These are phyloP conservation scores for Drosophila triauraria DNA, from an alignment of 1,140 invertebrate species.

Conservation along the genomic window DNA sequence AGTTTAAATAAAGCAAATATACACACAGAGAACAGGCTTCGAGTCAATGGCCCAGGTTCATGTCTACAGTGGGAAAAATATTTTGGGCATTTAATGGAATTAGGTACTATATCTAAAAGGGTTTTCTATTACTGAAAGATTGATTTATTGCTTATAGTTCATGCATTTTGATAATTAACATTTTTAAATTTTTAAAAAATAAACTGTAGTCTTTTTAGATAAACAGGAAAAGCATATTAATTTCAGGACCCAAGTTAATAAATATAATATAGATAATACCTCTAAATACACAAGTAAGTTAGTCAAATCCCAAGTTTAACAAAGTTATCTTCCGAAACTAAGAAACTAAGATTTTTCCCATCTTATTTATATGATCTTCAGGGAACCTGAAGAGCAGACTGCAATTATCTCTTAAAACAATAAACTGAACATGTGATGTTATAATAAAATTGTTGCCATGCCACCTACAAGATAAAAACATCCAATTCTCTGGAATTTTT, in stretches of 20 bases:
- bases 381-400: neutral
- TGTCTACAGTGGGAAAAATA: slow-evolving; percentile 1
- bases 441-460: neutral
- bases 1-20: slow-evolving; percentile 75
- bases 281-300: neutral
- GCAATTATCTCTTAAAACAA: neutral
- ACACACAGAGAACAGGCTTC: slow-evolving; percentile 34
- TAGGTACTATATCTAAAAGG: neutral
- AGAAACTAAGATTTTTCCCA: neutral
- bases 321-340: neutral
- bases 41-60: slow-evolving; percentile 71
- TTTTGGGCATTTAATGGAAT: neutral
- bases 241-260: no score
- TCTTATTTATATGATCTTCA: neutral
- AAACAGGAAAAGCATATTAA: no score
- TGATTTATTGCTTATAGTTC: neutral
- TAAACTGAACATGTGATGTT: neutral
- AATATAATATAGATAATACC: neutral
- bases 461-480: neutral
- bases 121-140: neutral
- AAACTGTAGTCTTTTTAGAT: no score
- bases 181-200: no score
- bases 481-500: neutral
- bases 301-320: no score
- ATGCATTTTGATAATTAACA: no score